phyloP scores from a whole-genome alignment of 2,113 vertebrate species.

The Panthera uncia region DNA sequence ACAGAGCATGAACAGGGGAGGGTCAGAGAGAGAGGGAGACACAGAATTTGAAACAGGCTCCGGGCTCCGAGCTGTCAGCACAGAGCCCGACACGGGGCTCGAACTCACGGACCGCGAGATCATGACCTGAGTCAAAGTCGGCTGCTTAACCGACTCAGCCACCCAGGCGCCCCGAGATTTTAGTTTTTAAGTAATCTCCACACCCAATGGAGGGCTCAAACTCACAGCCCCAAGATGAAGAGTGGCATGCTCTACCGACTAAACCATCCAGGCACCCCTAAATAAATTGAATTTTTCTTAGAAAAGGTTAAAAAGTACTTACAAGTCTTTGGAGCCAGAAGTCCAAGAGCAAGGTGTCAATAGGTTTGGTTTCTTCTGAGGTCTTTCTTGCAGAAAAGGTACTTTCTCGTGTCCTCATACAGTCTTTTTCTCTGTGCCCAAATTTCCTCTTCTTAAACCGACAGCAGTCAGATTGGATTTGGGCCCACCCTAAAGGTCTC shows the following conservation, averaged over 20 bases:
- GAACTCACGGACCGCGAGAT: too few relatives aligned
- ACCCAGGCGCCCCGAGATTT: too few relatives aligned
- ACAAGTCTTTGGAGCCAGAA: neutral
- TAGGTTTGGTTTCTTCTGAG: neutral
- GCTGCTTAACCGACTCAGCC: too few relatives aligned
- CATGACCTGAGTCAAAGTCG: too few relatives aligned
- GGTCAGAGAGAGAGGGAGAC: too few relatives aligned
- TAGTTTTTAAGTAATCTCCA: neutral
- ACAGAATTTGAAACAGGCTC: too few relatives aligned
- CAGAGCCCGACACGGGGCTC: too few relatives aligned
- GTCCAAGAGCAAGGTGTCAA: neutral
- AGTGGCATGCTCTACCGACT: neutral
- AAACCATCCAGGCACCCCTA: neutral
- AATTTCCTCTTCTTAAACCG: neutral
- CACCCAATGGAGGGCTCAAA: neutral
- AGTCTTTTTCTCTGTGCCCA: neutral
- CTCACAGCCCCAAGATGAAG: neutral
- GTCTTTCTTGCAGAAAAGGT: neutral
- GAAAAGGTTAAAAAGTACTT: too few relatives aligned
- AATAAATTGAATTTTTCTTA: neutral
- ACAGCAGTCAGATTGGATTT: neutral
- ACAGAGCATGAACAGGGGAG: too few relatives aligned
- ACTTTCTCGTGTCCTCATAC: neutral
- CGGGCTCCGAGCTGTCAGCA: too few relatives aligned
- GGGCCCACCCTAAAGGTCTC: neutral